These are phyloP conservation scores for Maconellicoccus hirsutus DNA, from an alignment of 1,140 invertebrate species.

Conservation along the genomic window DNA sequence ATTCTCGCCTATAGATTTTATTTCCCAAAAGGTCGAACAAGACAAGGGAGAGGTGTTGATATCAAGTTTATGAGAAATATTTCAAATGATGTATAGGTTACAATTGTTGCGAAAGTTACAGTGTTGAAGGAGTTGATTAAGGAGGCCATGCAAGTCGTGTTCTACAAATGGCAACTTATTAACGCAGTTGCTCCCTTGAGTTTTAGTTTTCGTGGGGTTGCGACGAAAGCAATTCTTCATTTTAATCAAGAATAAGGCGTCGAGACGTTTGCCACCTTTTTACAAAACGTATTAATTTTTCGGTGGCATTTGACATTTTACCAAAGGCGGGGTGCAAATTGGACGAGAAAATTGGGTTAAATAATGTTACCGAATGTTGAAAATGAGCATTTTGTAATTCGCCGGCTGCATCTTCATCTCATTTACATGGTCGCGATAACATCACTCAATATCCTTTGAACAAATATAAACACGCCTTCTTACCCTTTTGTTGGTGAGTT, in stretches of 20 bases:
- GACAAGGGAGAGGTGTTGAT: neutral
- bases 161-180: conserved; percentile 22
- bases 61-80: conserved; percentile 14
- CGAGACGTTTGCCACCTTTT: conserved; percentile 9
- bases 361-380: neutral
- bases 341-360: neutral
- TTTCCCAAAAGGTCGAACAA: neutral
- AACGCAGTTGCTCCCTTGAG: conserved; percentile 15
- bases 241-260: conserved; percentile 18
- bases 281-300: conserved; percentile 6
- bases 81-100: conserved; percentile 17
- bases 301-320: neutral
- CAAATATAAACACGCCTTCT: conserved; percentile 3
- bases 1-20: neutral
- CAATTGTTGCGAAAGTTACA: neutral
- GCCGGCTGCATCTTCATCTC: neutral
- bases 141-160: conserved; percentile 12
- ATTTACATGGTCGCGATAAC: conserved; percentile 9
- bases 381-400: neutral
- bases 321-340: neutral
- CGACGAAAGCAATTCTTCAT: conserved; percentile 22
- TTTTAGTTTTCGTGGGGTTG: conserved; percentile 4
- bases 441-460: conserved; percentile 14
- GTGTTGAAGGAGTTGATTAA: conserved; percentile 22
- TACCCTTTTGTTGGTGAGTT: neutral